Evolutionary conservation across 1,140 invertebrate species (phyloP), one percentile per base, ranked within the genome.

Genomic region (Drosophila arawakana): DNA sequence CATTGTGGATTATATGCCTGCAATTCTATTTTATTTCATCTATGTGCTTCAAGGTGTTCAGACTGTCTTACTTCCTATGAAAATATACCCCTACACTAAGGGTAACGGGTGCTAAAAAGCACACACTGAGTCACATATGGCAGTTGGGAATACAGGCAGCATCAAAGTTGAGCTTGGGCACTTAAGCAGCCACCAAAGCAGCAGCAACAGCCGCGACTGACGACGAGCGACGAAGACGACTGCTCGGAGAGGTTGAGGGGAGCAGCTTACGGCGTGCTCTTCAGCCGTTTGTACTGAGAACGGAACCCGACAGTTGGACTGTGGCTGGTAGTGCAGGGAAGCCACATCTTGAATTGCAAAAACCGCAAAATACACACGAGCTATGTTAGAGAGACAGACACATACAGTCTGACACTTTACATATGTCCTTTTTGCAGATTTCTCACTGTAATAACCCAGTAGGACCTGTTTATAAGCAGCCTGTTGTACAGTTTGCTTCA

Each of bases 341-440:
- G 55, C 61, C 41, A 65, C 68, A 67, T 75, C 71, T 84, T 84
- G 80, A 89, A 81, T 89, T 88, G 81, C 77, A 89, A 89, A 80
- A 80, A 83, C 82, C 82, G 66, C 82, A 82, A 75, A 76, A 67
- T 49, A 78, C 57, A 76, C 73, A 71, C 57, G 54, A 61, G 54
- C 41, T 49, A 68, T 43, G n/a, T 57, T 46, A 76, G 60, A 55
- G 46, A 60, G 37, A 46, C 34, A 35, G 18, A 55, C 46, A 73
- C 69, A 69, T 21, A 74, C 49, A 60, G 76, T 18, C 54, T 35
- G 77, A 86, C 78, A 78, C 81, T 80, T 84, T 75, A 86, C 82
- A 86, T 80, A 83, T 82, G 79, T 88, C 76, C 73, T 79, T 77
- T 77, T 80, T 37, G 76, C 76, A 58, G 68, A 76, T 89, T 78